Percentiles rank a stretch among this genome's conserved stretches.
These are phyloP conservation scores for Chromoteleia sp. DNA, from an alignment of 2,888 invertebrate species.

Conservation along the genomic window DNA sequence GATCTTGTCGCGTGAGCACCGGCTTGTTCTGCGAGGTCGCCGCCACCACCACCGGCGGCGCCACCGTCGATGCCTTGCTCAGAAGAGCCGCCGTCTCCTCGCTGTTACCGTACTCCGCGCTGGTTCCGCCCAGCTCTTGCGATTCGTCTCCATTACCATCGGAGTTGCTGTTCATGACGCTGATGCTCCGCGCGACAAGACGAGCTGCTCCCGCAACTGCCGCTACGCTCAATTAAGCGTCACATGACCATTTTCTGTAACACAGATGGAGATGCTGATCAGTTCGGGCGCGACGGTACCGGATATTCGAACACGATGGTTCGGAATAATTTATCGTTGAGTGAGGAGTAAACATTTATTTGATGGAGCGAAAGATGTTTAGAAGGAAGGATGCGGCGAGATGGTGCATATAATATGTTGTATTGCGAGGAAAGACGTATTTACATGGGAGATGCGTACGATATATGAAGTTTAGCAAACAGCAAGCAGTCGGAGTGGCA, in stretches of 20 bases:
- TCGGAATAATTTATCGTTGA: not conserved
- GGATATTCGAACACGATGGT: not conserved
- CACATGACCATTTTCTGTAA: slow-evolving; percentile 79
- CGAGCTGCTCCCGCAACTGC: slow-evolving; percentile 72
- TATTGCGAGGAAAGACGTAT: not conserved
- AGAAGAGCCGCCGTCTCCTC: slow-evolving; percentile 94
- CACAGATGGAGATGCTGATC: slow-evolving; percentile 61
- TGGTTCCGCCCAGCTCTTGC: slow-evolving; percentile 78
- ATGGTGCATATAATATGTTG: not conserved
- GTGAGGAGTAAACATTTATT: not conserved
- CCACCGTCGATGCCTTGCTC: slow-evolving; percentile 87
- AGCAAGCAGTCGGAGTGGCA: not conserved
- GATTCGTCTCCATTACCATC: slow-evolving; percentile 78
- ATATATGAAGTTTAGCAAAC: not conserved
- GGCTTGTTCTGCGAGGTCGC: slow-evolving; percentile 87
- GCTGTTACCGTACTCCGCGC: slow-evolving; percentile 87
- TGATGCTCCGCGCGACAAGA: slow-evolving; percentile 66
- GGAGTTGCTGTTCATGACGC: slow-evolving; percentile 79
- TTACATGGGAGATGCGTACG: not conserved
- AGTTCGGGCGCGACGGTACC: slow-evolving; percentile 7
- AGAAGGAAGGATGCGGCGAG: not conserved
- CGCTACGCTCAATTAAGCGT: slow-evolving; percentile 72
- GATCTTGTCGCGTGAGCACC: slow-evolving; percentile 93
- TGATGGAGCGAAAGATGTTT: not conserved
- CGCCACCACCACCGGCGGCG: slow-evolving; percentile 83